Base-by-base conservation (phyloP, 2,888 invertebrate species). In the Plemyria rubiginata region DNA sequence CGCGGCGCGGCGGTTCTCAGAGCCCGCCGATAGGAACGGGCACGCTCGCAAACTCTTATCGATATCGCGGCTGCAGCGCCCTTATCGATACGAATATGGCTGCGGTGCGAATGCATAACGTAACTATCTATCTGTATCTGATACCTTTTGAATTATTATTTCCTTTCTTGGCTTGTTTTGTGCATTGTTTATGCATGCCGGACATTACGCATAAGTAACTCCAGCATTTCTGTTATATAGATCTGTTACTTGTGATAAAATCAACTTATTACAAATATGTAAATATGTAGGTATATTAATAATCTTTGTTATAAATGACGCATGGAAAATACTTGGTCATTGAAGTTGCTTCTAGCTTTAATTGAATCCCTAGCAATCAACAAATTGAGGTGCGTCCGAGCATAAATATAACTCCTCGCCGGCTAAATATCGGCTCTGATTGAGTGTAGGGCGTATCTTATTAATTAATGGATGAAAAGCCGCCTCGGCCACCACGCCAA, bases 401-500 rank as follows among this genome's bases (percentile, higher is more conserved):
- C 85, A 86, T 87, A 87, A 87, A 88, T 88, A 87, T 86, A 81
- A 82, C 79, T 80, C 80, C 79, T 80, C 80, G 65, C 78, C 76
- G 74, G 81, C 85, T 87, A 86, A 87, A 87, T 84, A 85, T 85
- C 83, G 77, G 77, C 77, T 76, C 81, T 88, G 88, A 88, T 88
- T 85, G 87, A 89, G 82, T 83, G 84, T 80, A 84, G 85, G 89
- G 90, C 89, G 90, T 85, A 81, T 78, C 85, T 80, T 85, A 86
- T 90, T 90, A 90, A 90, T 90, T 87, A 90, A 90, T 90, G 89
- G 85, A 84, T 81, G 85, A 85, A 85, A 86, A 81, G 84, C 86
- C 84, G 86, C 82, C 82, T 77, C 82, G 81, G 77, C 85, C 84
- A 85, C 84, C 81, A 79, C 83, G 80, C 84, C 83, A 81, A 82